Conservation (phyloP, 1,140 invertebrate species). For the Trachelipus rathkii region DNA sequence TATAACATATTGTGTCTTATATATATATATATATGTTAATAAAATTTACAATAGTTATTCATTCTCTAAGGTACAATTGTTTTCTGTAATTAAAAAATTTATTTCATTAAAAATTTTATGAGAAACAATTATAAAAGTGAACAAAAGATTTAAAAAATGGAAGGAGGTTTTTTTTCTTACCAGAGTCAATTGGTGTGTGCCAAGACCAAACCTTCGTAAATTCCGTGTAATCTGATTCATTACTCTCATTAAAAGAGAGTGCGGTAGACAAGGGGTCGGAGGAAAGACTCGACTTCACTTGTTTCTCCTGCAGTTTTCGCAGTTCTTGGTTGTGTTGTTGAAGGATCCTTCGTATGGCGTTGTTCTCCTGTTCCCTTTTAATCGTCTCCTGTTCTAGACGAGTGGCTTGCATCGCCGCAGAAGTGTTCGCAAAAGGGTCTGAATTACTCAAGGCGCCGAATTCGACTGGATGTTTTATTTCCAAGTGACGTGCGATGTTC, state of each 20-base stretch:
- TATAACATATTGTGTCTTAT: too few species aligned
- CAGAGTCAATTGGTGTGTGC: slow-evolving; percentile 14
- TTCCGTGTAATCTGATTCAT: background rate
- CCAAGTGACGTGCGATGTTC: slow-evolving; percentile 42
- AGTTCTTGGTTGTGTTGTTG: slow-evolving; percentile 39
- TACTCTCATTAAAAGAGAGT: background rate
- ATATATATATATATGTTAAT: too few species aligned
- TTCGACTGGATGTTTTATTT: slow-evolving; percentile 40
- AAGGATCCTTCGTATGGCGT: slow-evolving; percentile 43
- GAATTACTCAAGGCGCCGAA: slow-evolving; percentile 36
- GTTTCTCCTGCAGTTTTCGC: slow-evolving; percentile 29
- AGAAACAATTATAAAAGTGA: too few species aligned
- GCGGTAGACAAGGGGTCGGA: background rate
- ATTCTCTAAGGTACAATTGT: too few species aligned
- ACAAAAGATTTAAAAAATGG: too few species aligned
- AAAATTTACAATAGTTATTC: too few species aligned
- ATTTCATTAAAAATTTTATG: too few species aligned
- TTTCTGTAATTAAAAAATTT: too few species aligned
- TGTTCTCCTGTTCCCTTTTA: slow-evolving; percentile 31
- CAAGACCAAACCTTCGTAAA: slow-evolving; percentile 21
- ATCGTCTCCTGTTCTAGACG: slow-evolving; percentile 28
- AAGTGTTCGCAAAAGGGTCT: slow-evolving; percentile 9
- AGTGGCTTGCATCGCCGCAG: slow-evolving; percentile 20
- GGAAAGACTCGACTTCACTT: background rate
- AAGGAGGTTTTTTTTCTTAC: background rate